Conservation (phyloP, 2,888 invertebrate species). For the Ceriagrion tenellum region DNA sequence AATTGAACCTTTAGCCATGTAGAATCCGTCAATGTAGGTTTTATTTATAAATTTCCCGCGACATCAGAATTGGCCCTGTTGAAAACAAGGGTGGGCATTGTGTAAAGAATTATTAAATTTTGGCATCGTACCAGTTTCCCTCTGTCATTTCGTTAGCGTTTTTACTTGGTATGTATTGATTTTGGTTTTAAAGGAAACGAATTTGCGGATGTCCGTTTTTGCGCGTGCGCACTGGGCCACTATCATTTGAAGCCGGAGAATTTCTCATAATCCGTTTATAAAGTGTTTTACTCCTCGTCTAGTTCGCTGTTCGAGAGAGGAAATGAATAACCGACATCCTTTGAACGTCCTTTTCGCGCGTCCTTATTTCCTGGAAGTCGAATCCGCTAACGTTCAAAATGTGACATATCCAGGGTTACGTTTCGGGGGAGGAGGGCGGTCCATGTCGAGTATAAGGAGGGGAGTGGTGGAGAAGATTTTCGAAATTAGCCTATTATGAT, state of each 20-base stretch:
- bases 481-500: no score
- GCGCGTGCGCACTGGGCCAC: not conserved
- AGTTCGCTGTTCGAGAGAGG: not conserved
- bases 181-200: slow-evolving; percentile 13
- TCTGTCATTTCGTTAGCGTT: not conserved
- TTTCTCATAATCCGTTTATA: not conserved
- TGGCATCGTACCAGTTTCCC: not conserved
- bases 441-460: no score
- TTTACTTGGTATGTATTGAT: not conserved
- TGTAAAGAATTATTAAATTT: not conserved
- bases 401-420: no score
- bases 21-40: not conserved
- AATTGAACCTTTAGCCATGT: not conserved
- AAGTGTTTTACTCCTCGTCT: not conserved
- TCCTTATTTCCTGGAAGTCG: no score
- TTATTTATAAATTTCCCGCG: no score
- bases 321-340: no score
- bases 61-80: not conserved
- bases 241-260: not conserved
- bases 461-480: no score
- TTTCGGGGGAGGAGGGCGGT: no score
- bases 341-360: no score
- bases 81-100: not conserved
- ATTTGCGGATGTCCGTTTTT: not conserved
- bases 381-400: no score